Base-by-base conservation (phyloP, 2,113 vertebrate species). In the Tricholaema leucomelas region DNA sequence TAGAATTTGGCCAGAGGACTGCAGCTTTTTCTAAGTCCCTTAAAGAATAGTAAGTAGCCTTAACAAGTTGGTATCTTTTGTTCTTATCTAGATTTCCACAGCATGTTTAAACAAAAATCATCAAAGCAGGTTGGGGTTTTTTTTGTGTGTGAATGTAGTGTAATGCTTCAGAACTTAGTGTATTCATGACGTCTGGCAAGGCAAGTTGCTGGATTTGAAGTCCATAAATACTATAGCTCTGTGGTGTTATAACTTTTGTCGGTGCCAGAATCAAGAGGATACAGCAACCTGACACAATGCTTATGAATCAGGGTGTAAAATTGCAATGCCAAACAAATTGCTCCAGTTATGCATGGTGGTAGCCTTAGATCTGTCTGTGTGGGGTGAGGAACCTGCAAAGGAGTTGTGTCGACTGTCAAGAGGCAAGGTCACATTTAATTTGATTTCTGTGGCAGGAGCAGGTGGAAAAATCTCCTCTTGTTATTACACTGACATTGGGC, bases 301-400 rank as follows among this genome's bases (percentile, higher is more conserved):
- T 86, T 80, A 56, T 36, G 55, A 94, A 66, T 31, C 61, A 19
- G n/a, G 33, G 61, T 90, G 81, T 82, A 83, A 91, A 89, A 60
- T 44, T 77, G 72, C 61, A 78, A 81, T 81, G 60, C n/a, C 36
- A 88, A 58, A 72, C 16, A 52, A 67, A 78, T 79, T 87, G 76
- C 82, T 80, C 72, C 73, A 84, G 56, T 83, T 42, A 35, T 42
- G 33, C 2, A 0, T 87, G 64, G 85, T 64, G 48, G 30, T 27
- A 88, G 36, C 61, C 44, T 78, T 88, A 81, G 30, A 93, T 83
- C 58, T 87, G 12, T 78, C 65, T 81, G 58, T 56, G 75, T 23
- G 18, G 20, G 64, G 40, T 85, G 50, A 60, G 50, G 75, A 90
- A 74, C 48, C 59, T 92, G 60, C 19, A 46, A n/a, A 80, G 67